A percentile compares a stretch with the other conserved stretches of the same genome.
These are phyloP conservation scores for Pogonocichla stellata DNA, from an alignment of 2,113 vertebrate species.

Conservation along the genomic window DNA sequence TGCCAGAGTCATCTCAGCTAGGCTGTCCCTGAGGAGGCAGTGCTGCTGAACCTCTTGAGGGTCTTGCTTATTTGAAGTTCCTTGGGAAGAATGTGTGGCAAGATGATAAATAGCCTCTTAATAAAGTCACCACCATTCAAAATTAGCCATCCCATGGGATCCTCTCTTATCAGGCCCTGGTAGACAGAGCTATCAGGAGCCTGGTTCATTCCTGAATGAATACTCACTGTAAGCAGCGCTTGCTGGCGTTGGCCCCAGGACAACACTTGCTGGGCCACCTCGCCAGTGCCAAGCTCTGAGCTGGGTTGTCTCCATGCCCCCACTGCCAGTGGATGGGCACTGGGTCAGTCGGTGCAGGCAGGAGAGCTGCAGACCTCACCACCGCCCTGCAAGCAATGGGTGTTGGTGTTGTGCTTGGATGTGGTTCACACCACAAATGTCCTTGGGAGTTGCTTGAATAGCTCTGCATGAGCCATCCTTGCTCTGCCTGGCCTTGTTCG, in stretches of 20 bases:
- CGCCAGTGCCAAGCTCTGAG: background rate
- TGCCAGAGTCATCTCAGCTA: constrained; percentile 34
- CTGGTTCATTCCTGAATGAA: constrained; percentile 41
- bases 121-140: constrained; percentile 4
- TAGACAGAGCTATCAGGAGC: constrained; percentile 44
- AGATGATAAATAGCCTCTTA: constrained; percentile 4
- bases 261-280: background rate
- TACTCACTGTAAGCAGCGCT: background rate
- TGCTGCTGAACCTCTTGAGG: background rate
- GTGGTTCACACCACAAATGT: background rate
- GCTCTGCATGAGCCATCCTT: background rate
- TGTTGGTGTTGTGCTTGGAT: background rate
- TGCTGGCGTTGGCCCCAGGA: constrained; percentile 7
- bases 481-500: background rate
- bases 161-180: constrained; percentile 9
- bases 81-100: background rate
- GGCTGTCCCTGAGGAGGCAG: constrained; percentile 10
- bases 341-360: rapidly evolving
- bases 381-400: background rate
- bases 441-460: background rate
- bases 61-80: background rate
- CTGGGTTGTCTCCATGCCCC: background rate
- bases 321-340: rapidly evolving
- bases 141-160: background rate
- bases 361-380: background rate